These are phyloP conservation scores for Cyphomyrus plagiostoma DNA, from an alignment of 2,113 vertebrate species.

Conservation along the genomic window DNA sequence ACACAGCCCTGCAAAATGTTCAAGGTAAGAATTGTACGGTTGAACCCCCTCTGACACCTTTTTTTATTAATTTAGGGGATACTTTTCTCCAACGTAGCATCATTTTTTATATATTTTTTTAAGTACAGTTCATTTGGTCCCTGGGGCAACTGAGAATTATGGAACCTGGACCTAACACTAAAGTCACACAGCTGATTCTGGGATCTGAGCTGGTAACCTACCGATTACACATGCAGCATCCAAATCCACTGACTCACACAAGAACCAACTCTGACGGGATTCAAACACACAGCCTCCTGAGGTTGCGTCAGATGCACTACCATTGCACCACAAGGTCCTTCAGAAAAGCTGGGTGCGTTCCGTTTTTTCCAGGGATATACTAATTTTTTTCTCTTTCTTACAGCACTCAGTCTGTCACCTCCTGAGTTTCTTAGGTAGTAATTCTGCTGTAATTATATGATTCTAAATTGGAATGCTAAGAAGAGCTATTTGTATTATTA, in stretches of 20 bases:
- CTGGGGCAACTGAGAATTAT: neutral
- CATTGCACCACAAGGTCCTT: neutral
- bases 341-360: neutral
- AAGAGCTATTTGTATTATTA: neutral
- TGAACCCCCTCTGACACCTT: neutral
- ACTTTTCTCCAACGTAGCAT: neutral
- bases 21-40: neutral
- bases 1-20: neutral
- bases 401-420: neutral
- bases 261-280: neutral
- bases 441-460: neutral
- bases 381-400: neutral
- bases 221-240: neutral
- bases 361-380: neutral
- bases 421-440: neutral
- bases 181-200: neutral
- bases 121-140: neutral
- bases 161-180: neutral
- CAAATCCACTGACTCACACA: neutral
- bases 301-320: neutral
- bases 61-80: neutral
- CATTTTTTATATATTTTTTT: neutral
- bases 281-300: neutral
- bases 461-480: neutral
- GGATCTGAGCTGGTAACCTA: neutral